Conservation (phyloP, 2,113 vertebrate species). For the Setophaga petechia region DNA sequence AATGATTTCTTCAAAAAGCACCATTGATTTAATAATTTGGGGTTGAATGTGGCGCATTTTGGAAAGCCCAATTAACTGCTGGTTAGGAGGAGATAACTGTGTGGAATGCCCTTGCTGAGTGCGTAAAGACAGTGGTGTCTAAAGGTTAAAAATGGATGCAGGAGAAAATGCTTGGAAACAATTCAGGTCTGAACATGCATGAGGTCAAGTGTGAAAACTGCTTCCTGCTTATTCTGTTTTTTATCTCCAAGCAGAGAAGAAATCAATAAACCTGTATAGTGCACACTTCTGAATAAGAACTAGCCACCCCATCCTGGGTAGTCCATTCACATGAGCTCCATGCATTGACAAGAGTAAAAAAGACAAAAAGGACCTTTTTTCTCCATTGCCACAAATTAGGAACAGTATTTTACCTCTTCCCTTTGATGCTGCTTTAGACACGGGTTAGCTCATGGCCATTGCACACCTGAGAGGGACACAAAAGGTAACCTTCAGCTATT, state of each 20-base stretch:
- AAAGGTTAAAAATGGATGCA: conserved; percentile 28
- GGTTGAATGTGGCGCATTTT: background rate
- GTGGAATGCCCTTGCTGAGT: background rate
- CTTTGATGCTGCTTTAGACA: background rate
- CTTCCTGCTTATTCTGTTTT: conserved; percentile 24
- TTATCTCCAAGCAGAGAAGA: conserved; percentile 34
- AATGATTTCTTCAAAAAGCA: background rate
- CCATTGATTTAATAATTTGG: conserved; percentile 33
- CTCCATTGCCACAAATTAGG: background rate
- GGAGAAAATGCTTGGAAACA: conserved; percentile 26
- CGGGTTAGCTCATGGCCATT: background rate
- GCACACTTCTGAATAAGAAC: conserved; percentile 42
- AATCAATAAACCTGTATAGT: conserved; percentile 32
- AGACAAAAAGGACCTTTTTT: background rate
- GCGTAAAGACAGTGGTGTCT: background rate
- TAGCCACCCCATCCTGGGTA: background rate
- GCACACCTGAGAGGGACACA: background rate
- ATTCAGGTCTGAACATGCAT: background rate
- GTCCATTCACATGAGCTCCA: background rate
- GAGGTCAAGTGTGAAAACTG: conserved; percentile 49
- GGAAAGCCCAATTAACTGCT: conserved; percentile 10
- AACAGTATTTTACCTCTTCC: background rate
- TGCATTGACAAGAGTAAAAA: background rate
- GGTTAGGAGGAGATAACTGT: background rate
- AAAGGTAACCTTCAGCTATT: background rate